Evolutionary conservation across 2,113 vertebrate genomes (phyloP), one percentile per base, ranked within the genome.

Genomic region (Athene cunicularia): DNA sequence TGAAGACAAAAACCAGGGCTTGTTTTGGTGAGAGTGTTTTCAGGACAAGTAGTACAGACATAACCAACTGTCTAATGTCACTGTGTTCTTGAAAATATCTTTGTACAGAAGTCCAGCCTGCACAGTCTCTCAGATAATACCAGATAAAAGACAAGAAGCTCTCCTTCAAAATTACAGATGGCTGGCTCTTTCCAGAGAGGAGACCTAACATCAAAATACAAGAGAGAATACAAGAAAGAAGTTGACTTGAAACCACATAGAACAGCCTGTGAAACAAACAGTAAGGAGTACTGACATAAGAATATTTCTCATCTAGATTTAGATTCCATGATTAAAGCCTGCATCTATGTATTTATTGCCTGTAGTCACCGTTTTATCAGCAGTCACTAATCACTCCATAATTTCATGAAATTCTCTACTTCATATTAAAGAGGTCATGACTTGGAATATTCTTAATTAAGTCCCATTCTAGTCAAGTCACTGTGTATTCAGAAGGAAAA

Each of bases 81-180:
- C 84, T 2, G 20, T 55, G 88, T 33, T 84, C 92, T 74, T 74
- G 72, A 79, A 94, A 90, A 74, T 71, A 81, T 84, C 92, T 62
- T 14, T 39, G 91, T 96, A 24, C 68, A 93, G 71, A n/a, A 96
- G 93, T 10, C 75, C 91, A 94, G 89, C 59, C 94, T 81, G 90
- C 76, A 67, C 76, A 86, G 85, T 67, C 94, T 93, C 85, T 47
- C 85, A 52, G 80, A 92, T 90, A 90, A 91, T 33, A 80, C 35
- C 82, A 95, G 66, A 94, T 77, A 70, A 96, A 95, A 63, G 64
- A 86, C 81, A 96, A 96, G 80, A 63, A 97, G 41, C 80, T 91
- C 71, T 88, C 47, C 73, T 63, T 77, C 37, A 85, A 89, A 93
- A 95, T 80, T 52, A 74, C 74, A 95, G 59, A 82, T 68, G 73